Conservation (phyloP, 2,113 vertebrate species). For the Etia nguti region DNA sequence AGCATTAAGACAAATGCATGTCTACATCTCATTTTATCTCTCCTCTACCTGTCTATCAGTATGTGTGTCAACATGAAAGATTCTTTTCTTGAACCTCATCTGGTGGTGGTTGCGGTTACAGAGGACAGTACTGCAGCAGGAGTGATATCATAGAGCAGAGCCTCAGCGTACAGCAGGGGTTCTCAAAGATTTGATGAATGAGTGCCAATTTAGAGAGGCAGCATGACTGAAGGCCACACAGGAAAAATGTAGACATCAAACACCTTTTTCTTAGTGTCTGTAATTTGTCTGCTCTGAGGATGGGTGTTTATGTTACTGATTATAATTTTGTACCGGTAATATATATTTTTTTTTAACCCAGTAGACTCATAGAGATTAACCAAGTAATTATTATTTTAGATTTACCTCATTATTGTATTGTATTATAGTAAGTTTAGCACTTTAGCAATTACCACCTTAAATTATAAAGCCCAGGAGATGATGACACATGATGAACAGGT, state of each 20-base stretch:
- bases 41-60: background rate
- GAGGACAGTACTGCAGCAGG: background rate
- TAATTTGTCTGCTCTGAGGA: background rate
- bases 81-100: background rate
- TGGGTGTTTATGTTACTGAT: background rate
- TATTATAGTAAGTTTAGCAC: background rate
- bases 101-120: background rate
- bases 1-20: conserved; percentile 22
- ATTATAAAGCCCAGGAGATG: background rate
- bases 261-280: background rate
- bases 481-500: background rate
- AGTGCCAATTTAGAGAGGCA: background rate
- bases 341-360: background rate
- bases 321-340: background rate
- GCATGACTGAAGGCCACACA: background rate
- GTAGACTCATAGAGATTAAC: background rate
- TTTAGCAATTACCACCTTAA: background rate
- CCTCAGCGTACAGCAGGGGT: background rate
- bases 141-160: background rate
- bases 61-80: background rate
- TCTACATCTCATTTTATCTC: background rate
- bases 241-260: background rate
- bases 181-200: background rate
- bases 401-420: background rate
- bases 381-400: background rate